These are phyloP conservation scores for Arctocebus calabarensis DNA, from an alignment of 2,797 vertebrate species.

Conservation along the genomic window DNA sequence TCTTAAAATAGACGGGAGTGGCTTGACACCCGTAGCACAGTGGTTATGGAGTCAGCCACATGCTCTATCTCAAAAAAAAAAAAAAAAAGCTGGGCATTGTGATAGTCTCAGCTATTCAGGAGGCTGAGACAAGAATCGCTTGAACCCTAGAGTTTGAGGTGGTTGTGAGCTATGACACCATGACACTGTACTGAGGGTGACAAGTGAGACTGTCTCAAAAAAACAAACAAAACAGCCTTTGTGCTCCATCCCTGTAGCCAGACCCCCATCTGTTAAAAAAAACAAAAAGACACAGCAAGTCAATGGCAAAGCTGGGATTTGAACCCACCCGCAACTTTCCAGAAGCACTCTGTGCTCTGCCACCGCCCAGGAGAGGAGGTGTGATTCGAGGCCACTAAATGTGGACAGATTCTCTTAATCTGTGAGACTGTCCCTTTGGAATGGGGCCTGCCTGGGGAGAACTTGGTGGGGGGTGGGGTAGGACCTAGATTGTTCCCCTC, in stretches of 20 bases:
- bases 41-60: no score
- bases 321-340: neutral
- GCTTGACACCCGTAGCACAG: no score
- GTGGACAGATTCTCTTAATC: neutral
- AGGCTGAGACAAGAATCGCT: no score
- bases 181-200: no score
- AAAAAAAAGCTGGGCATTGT: no score
- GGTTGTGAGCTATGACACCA: no score
- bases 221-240: neutral
- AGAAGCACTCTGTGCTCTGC: neutral
- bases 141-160: no score
- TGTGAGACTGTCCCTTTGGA: neutral
- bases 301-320: conserved; percentile 55
- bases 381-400: conserved; percentile 14
- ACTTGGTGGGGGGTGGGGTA: neutral
- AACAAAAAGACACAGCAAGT: neutral
- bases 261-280: neutral
- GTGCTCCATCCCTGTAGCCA: neutral
- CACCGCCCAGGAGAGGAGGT: neutral
- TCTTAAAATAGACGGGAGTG: no score
- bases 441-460: neutral
- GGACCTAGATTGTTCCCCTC: conserved; percentile 1
- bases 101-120: no score
- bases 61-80: no score
- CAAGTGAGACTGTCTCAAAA: no score